phyloP scores from a whole-genome alignment of 2,797 vertebrate genomes.

The Poecile montanus region DNA sequence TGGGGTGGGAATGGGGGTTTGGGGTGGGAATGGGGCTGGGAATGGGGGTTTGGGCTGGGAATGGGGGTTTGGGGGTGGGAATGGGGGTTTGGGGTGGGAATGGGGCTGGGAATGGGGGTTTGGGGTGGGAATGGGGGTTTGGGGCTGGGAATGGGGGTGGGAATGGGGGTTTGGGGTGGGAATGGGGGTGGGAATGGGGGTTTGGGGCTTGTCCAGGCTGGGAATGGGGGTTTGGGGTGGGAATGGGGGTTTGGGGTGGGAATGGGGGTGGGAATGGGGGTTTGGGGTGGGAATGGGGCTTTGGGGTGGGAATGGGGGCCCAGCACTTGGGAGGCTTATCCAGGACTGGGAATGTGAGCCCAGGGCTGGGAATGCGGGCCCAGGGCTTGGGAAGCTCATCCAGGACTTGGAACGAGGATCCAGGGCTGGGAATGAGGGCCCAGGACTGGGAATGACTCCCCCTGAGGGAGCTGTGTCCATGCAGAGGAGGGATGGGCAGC shows the following conservation, averaged over 20 bases:
- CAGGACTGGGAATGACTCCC: rapidly evolving
- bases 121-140: background rate
- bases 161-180: no score
- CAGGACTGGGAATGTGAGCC: rapidly evolving
- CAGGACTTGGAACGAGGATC: rapidly evolving
- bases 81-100: rapidly evolving
- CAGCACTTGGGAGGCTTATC: background rate
- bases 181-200: background rate
- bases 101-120: background rate
- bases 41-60: background rate
- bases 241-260: background rate
- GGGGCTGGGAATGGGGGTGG: background rate
- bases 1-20: background rate
- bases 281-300: background rate
- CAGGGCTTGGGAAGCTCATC: rapidly evolving
- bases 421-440: rapidly evolving
- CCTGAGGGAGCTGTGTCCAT: rapidly evolving
- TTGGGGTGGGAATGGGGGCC: background rate
- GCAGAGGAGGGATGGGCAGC: rapidly evolving
- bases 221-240: no score
- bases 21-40: no score
- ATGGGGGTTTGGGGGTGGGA: background rate
- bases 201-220: background rate
- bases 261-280: no score
- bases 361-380: rapidly evolving